Evolutionary conservation across 2,888 invertebrate genomes (phyloP).

Genomic region (Philereme vetulata): DNA sequence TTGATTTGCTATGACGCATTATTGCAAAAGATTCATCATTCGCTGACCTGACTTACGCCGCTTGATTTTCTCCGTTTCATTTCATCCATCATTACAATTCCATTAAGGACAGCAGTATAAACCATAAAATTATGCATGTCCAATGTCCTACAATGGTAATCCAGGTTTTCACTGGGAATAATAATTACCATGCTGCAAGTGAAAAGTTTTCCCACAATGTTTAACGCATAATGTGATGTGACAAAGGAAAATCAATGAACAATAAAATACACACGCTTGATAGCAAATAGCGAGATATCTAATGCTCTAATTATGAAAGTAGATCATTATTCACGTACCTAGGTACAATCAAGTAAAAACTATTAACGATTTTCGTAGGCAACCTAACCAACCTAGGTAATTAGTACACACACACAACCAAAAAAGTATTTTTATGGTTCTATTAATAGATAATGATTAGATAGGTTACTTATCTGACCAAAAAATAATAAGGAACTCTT

Average conservation of each 20-base stretch:
- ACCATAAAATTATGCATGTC: constrained; percentile 45
- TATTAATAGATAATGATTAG: not conserved
- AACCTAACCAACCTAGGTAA: not conserved
- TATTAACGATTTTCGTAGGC: no score
- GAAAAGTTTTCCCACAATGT: constrained; percentile 50
- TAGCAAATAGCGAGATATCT: constrained; percentile 10
- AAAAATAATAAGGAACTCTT: not conserved
- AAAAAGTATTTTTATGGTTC: not conserved
- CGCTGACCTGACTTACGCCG: no score
- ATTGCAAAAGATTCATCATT: not conserved
- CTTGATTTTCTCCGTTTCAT: not conserved
- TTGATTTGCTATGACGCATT: no score
- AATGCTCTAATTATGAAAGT: constrained; percentile 21
- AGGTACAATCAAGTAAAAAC: constrained; percentile 1
- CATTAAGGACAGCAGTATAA: constrained; percentile 37
- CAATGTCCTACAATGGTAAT: constrained; percentile 37
- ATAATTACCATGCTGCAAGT: constrained; percentile 42
- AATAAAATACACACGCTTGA: constrained; percentile 30
- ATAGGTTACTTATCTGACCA: not conserved
- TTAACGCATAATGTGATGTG: constrained; percentile 35
- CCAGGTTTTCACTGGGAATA: constrained; percentile 38
- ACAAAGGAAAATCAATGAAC: constrained; percentile 32
- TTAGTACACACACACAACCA: not conserved
- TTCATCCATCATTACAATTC: constrained; percentile 35
- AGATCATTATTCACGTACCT: not conserved